phyloP scores from a whole-genome alignment of 2,797 vertebrate species.

The Pachyuromys duprasi region DNA sequence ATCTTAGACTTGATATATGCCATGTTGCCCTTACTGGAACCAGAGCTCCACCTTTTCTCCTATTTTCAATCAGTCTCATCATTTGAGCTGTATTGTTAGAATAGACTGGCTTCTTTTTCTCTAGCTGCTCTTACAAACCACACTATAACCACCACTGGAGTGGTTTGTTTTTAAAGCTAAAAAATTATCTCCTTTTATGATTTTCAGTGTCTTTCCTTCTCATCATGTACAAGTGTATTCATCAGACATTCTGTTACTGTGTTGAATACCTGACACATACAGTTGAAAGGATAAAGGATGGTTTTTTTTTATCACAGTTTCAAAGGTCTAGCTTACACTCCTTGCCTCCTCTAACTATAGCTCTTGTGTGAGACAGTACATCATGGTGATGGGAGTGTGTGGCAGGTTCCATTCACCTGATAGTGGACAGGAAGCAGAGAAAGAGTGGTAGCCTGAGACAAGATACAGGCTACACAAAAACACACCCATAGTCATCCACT shows the following conservation, averaged over 20 bases:
- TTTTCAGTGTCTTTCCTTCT: background rate
- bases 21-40: background rate
- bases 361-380: background rate
- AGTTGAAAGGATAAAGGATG: background rate
- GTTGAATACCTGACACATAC: no score
- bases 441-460: background rate
- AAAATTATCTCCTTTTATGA: background rate
- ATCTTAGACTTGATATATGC: background rate
- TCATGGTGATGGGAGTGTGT: background rate
- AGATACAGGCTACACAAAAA: background rate
- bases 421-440: background rate
- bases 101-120: background rate
- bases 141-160: background rate
- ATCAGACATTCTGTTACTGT: background rate
- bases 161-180: constrained; percentile 1
- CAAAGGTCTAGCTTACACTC: background rate
- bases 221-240: background rate
- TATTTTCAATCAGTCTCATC: constrained; percentile 48
- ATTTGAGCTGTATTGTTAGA: constrained; percentile 7
- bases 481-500: background rate
- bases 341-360: background rate
- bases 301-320: background rate
- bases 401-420: background rate
- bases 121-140: background rate
- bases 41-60: background rate